These are phyloP conservation scores for Grapholita molesta DNA, from an alignment of 1,140 invertebrate species.

Conservation along the genomic window DNA sequence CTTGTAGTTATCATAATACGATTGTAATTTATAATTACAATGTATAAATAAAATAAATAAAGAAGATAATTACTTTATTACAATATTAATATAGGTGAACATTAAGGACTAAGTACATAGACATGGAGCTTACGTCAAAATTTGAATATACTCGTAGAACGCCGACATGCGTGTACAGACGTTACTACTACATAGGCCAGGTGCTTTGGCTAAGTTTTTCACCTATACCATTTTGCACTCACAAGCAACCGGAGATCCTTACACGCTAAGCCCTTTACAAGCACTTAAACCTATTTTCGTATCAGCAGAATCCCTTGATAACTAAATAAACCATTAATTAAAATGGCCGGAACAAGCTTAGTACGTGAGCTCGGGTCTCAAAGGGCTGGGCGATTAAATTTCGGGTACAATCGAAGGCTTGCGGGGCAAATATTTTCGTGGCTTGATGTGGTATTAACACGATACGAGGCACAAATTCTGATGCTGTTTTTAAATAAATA, in stretches of 20 bases:
- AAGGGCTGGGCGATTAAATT: not conserved
- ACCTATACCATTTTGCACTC: not conserved
- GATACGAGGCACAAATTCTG: not conserved
- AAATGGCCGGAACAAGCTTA: not conserved
- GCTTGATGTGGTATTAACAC: not conserved
- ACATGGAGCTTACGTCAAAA: too few species aligned
- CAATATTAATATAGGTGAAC: too few species aligned
- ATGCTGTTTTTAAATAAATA: too few species aligned
- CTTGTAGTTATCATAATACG: too few species aligned
- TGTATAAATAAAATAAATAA: too few species aligned
- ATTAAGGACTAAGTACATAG: too few species aligned
- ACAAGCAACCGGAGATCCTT: not conserved
- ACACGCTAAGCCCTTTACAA: not conserved
- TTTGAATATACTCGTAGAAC: too few species aligned
- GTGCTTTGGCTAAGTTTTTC: too few species aligned
- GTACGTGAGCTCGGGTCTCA: not conserved
- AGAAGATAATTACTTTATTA: too few species aligned
- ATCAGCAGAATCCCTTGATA: not conserved
- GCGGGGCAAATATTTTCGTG: not conserved
- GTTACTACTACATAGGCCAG: too few species aligned
- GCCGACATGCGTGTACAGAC: too few species aligned
- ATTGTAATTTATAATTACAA: too few species aligned
- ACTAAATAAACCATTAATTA: not conserved
- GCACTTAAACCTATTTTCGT: not conserved
- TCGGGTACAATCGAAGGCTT: not conserved